Conservation (phyloP, 1,140 invertebrate species). For the Leguminivora glycinivorella region DNA sequence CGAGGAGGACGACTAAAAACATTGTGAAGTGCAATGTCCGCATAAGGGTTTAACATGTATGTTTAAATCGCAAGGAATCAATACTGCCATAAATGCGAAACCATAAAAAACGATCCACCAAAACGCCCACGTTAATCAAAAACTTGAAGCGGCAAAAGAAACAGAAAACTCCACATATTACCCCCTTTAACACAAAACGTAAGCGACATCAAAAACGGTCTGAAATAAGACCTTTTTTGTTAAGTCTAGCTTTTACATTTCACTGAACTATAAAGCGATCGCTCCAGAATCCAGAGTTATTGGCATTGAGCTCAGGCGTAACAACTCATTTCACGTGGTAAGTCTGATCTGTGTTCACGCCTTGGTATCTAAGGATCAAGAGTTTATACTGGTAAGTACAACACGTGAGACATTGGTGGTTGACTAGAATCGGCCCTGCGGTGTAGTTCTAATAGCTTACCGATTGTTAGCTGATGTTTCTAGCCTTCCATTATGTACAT, state of each 20-base stretch:
- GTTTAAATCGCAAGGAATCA: neutral
- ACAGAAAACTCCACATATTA: slow-evolving; percentile 1
- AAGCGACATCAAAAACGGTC: neutral
- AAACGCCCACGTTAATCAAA: slow-evolving; percentile 18
- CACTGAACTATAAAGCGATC: slow-evolving; percentile 24
- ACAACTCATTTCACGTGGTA: neutral
- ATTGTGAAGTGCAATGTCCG: neutral
- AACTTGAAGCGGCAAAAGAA: slow-evolving; percentile 15
- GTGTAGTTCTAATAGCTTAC: neutral
- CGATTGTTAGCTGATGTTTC: too few species aligned
- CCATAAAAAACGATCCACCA: slow-evolving; percentile 20
- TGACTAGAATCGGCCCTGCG: neutral
- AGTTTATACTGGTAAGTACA: neutral
- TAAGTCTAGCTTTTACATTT: neutral
- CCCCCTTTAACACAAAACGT: neutral
- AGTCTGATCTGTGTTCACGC: neutral
- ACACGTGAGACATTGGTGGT: neutral
- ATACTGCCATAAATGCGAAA: slow-evolving; percentile 5
- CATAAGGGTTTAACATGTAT: neutral
- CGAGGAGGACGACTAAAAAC: too few species aligned
- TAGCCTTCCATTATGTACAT: too few species aligned
- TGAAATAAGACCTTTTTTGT: neutral
- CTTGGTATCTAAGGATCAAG: neutral
- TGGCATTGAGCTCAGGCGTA: neutral
- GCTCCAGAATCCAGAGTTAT: neutral